Evolutionary conservation across 2,888 invertebrate genomes (phyloP).

Genomic region (Hyposoter dolosus): DNA sequence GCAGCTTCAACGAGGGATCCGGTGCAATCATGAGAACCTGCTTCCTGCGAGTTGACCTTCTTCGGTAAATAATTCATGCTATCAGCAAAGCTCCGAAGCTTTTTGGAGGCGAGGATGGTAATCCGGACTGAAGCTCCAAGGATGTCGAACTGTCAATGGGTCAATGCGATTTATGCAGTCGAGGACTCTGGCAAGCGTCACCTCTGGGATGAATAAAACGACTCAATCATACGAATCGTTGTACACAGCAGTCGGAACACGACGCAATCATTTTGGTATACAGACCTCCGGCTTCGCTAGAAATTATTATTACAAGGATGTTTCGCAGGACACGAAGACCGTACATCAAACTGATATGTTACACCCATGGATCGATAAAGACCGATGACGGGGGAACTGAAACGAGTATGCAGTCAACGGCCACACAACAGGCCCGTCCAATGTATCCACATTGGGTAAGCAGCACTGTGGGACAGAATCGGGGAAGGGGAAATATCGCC

Average conservation of each 20-base stretch:
- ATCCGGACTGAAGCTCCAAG: background rate
- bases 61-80: slow-evolving; percentile 5
- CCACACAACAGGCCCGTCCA: background rate
- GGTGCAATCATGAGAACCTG: background rate
- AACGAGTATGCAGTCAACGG: background rate
- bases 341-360: slow-evolving; percentile 1
- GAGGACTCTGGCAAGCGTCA: background rate
- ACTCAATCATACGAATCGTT: background rate
- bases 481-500: slow-evolving; percentile 21
- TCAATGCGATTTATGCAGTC: slow-evolving; percentile 4
- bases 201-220: background rate
- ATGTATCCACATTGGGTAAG: background rate
- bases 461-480: background rate
- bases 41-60: background rate
- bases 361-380: background rate
- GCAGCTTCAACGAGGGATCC: background rate
- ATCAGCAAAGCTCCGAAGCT: background rate
- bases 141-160: slow-evolving; percentile 1
- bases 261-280: background rate
- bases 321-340: background rate
- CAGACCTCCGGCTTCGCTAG: background rate
- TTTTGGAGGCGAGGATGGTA: background rate
- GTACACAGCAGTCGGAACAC: background rate
- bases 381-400: background rate
- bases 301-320: background rate